phyloP scores from a whole-genome alignment of 1,140 invertebrate genomes.

The Zaprionus davidi region DNA sequence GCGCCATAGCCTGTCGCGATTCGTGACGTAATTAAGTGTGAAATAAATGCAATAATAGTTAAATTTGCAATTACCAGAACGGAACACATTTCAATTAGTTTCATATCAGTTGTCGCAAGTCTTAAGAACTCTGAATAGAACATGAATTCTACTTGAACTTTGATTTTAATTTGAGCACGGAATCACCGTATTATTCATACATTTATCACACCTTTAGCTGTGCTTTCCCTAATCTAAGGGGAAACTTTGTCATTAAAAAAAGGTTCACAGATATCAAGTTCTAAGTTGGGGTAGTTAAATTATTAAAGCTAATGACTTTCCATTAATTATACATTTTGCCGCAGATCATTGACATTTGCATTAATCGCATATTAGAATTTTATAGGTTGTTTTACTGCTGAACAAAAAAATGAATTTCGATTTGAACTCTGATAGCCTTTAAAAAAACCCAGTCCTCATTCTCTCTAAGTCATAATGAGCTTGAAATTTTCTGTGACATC shows the following conservation, averaged over 20 bases:
- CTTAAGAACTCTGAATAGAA: not conserved
- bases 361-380: not conserved
- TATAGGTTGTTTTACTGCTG: not conserved
- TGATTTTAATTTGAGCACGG: not conserved
- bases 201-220: not conserved
- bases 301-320: not conserved
- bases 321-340: slow-evolving; percentile 1
- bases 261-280: not conserved
- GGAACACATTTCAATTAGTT: not conserved
- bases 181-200: slow-evolving; percentile 6
- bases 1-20: slow-evolving; percentile 15
- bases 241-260: not conserved
- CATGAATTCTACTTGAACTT: not conserved
- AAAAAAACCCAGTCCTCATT: not conserved
- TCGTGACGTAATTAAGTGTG: slow-evolving; percentile 1
- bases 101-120: not conserved
- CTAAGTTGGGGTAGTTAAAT: not conserved
- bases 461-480: not conserved
- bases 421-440: slow-evolving; percentile 5
- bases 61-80: slow-evolving; percentile 1
- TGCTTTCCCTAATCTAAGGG: not conserved
- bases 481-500: not conserved
- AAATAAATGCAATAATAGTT: slow-evolving; percentile 4
- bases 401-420: not conserved
- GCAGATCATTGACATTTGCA: not conserved